phyloP scores from a whole-genome alignment of 2,113 vertebrate species.

The Cavia aperea region DNA sequence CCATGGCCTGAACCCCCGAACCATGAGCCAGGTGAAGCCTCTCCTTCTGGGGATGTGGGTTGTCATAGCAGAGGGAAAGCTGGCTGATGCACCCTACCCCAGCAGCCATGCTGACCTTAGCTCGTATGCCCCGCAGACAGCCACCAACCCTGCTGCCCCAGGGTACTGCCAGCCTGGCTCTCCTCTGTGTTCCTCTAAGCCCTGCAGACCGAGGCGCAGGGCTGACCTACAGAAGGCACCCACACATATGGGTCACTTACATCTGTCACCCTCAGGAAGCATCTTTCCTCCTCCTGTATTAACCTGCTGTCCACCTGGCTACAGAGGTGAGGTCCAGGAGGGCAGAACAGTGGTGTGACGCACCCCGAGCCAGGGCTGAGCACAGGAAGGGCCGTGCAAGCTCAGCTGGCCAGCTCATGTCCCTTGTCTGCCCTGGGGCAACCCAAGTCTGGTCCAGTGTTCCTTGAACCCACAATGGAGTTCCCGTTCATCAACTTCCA shows the following conservation, averaged over 20 bases:
- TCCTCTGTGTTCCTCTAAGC: background rate
- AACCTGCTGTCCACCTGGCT: background rate
- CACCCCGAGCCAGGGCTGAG: background rate
- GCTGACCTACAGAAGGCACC: fast-evolving
- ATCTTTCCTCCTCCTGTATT: no score
- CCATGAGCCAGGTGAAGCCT: background rate
- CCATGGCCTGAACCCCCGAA: background rate
- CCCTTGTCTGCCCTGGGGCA: fast-evolving
- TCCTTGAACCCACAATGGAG: background rate
- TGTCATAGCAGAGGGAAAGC: background rate
- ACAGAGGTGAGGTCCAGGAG: background rate
- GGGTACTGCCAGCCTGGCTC: fast-evolving
- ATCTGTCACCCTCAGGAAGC: background rate
- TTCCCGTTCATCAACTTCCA: background rate
- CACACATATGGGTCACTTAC: background rate
- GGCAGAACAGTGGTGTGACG: background rate
- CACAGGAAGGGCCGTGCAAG: fast-evolving
- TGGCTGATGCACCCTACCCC: background rate
- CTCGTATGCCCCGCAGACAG: no score
- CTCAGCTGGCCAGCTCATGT: background rate
- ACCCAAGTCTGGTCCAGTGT: fast-evolving
- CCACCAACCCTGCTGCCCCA: fast-evolving
- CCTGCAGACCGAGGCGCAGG: fast-evolving
- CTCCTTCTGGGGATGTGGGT: background rate
- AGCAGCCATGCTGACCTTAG: background rate